Percentiles rank a stretch among this genome's conserved stretches.
Evolutionary conservation across 2,888 invertebrate species (phyloP).

Genomic region (Helobdella robusta): DNA sequence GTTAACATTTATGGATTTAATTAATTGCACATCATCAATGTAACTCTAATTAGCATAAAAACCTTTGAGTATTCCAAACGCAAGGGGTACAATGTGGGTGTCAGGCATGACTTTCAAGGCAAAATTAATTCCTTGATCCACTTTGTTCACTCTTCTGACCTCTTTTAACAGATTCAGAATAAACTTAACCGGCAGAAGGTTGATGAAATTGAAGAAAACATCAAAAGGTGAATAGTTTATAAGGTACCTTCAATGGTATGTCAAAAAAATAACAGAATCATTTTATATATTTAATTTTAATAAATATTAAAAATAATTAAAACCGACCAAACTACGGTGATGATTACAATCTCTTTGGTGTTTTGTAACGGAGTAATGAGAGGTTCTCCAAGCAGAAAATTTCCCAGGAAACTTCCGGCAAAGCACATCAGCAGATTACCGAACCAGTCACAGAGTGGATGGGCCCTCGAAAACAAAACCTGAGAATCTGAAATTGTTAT

Average conservation of each 20-base stretch:
- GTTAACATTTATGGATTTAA: too few relatives aligned
- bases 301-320: background rate
- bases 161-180: constrained; percentile 78
- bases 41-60: constrained; percentile 27
- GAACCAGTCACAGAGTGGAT: constrained; percentile 93
- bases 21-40: background rate
- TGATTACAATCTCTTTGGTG: constrained; percentile 80
- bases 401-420: constrained; percentile 89
- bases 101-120: constrained; percentile 93
- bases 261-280: constrained; percentile 32
- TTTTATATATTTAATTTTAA: background rate
- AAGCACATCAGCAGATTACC: constrained; percentile 96
- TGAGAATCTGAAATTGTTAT: constrained; percentile 15
- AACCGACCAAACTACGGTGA: constrained; percentile 78
- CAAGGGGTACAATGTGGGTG: constrained; percentile 86
- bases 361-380: constrained; percentile 88
- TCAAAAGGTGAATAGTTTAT: constrained; percentile 98
- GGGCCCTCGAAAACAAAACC: constrained; percentile 74
- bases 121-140: constrained; percentile 87
- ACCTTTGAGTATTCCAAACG: constrained; percentile 76
- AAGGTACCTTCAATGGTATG: constrained; percentile 69
- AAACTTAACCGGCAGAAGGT: constrained; percentile 85
- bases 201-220: constrained; percentile 85
- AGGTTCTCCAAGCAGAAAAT: constrained; percentile 88
- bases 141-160: constrained; percentile 66